A percentile compares a stretch with the other conserved stretches of the same genome.
phyloP scores from a whole-genome alignment of 2,888 invertebrate species.

The Microplitis deprimator region DNA sequence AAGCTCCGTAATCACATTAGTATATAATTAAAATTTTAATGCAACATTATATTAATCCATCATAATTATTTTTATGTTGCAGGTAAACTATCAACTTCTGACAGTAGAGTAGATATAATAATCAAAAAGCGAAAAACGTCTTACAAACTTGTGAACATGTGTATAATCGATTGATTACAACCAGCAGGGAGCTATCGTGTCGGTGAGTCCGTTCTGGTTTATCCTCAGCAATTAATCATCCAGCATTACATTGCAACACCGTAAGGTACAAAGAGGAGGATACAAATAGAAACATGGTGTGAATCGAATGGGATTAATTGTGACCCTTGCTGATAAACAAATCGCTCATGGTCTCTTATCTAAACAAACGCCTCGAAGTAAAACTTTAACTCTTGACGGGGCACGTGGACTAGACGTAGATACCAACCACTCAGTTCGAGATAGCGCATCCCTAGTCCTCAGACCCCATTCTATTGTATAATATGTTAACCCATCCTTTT shows the following conservation, averaged over 20 bases:
- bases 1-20: constrained; percentile 36
- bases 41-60: constrained; percentile 25
- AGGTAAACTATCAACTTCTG: constrained; percentile 42
- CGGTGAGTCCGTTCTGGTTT: constrained; percentile 47
- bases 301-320: constrained; percentile 46
- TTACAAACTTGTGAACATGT: constrained; percentile 8
- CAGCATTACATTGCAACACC: neutral
- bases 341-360: constrained; percentile 49
- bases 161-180: neutral
- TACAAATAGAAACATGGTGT: constrained; percentile 30
- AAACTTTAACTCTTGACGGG: constrained; percentile 31
- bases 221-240: constrained; percentile 31
- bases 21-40: constrained; percentile 35
- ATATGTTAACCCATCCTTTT: constrained; percentile 16
- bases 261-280: constrained; percentile 27
- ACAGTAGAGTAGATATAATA: no score
- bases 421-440: constrained; percentile 44
- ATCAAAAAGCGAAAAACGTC: neutral
- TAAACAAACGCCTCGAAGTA: constrained; percentile 41
- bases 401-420: constrained; percentile 13
- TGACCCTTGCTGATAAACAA: constrained; percentile 42
- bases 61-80: constrained; percentile 47
- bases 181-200: constrained; percentile 6
- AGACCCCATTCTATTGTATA: neutral
- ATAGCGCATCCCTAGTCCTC: constrained; percentile 50